Base-by-base conservation (phyloP, 2,888 invertebrate genomes). In the Ornithoptera priamus region DNA sequence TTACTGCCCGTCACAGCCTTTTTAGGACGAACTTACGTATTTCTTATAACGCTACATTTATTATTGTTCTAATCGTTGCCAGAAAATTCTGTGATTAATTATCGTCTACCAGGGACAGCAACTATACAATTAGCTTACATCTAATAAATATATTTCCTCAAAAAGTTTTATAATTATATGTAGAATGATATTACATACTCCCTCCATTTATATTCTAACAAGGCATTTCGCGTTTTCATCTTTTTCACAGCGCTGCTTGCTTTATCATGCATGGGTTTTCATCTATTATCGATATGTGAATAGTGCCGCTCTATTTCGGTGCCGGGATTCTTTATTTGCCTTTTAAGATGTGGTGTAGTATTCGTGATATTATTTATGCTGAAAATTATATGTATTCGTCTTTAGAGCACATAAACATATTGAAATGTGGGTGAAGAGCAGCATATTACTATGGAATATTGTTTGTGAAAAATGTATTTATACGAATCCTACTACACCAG, bases 191-290 rank as follows among this genome's bases (percentile, higher is more conserved):
- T n/a, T 46, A 46, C 53, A n/a, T 6, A 5, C n/a, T 73, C 68
- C 62, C 71, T 73, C 12, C n/a, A 79, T 81, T 79, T 78, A 71
- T 76, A 77, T 76, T 76, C 73, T 75, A 66, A 73, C 73, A 78
- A 76, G 77, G 75, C 74, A 76, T 68, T 75, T 75, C 76, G 71
- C 76, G 75, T 80, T 80, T 80, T 71, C 75, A 76, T 73, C 72
- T 69, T 74, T 75, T 74, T 75, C 75, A 73, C 69, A 71, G 74
- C 72, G 67, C 69, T 39, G 71, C 73, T 73, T 73, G 73, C 65
- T 71, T 69, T 69, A 66, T 67, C 65, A 65, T 68, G 65, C 67
- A 70, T 70, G 69, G 65, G 57, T 71, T 68, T 67, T 62, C 65
- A 62, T 68, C 60, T 69, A 69, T 66, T 70, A 67, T 58, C 59